These are phyloP conservation scores for Sphaeramia orbicularis DNA, from an alignment of 2,797 vertebrate species.

Conservation along the genomic window DNA sequence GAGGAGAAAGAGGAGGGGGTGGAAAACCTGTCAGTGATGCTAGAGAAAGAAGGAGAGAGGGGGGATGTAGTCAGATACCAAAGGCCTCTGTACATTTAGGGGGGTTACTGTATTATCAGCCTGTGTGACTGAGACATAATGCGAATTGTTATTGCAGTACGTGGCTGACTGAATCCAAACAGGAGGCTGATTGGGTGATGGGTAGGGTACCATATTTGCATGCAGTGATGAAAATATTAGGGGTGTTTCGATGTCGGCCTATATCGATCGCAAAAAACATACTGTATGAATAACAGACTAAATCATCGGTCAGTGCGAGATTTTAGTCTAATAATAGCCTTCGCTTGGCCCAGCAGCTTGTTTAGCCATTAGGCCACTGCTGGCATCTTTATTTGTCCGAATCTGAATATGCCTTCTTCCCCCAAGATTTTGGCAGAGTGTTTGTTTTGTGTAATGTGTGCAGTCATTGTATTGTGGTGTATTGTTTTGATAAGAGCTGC, in stretches of 20 bases:
- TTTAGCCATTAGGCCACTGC: conserved; percentile 49
- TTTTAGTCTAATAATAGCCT: conserved; percentile 53
- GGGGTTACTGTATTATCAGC: conserved; percentile 46
- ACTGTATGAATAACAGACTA: conserved; percentile 25
- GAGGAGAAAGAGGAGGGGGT: conserved; percentile 37
- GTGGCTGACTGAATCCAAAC: conserved; percentile 38
- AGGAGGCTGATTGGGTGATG: conserved; percentile 57
- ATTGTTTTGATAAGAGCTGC: conserved; percentile 78
- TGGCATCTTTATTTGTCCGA: conserved; percentile 55
- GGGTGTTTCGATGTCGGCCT: conserved; percentile 49
- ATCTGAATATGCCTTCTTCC: conserved; percentile 38
- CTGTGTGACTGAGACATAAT: conserved; percentile 53
- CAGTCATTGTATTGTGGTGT: conserved; percentile 76
- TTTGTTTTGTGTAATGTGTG: conserved; percentile 73
- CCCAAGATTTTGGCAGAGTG: conserved; percentile 54
- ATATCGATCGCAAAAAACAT: conserved; percentile 59
- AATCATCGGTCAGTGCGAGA: conserved; percentile 34
- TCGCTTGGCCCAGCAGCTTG: conserved; percentile 32
- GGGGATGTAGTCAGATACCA: conserved; percentile 51
- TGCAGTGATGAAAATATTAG: conserved; percentile 60
- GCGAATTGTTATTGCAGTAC: conserved; percentile 58
- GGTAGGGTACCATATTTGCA: conserved; percentile 58
- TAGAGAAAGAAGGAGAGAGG: conserved; percentile 59
- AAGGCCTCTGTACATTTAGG: conserved; percentile 57
- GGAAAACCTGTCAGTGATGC: conserved; percentile 71